Base-by-base conservation (phyloP, 2,888 invertebrate genomes). In the Pinctada fucata region DNA sequence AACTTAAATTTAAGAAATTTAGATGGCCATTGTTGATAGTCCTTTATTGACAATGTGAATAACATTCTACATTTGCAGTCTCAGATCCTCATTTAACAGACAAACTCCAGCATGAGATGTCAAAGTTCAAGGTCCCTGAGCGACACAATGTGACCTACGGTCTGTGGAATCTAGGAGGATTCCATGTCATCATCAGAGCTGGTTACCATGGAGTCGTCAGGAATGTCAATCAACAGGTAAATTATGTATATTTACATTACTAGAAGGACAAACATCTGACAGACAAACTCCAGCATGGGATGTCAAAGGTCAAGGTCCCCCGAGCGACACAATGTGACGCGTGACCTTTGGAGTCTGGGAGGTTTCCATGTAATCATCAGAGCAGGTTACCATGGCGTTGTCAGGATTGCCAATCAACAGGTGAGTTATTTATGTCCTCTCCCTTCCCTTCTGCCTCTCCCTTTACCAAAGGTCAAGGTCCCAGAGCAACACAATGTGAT, bases 261-360 rank as follows among this genome's bases (percentile, higher is more conserved):
- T 3, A 3, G 16, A 2, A 31, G 31, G 31, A 31, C 16, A 31
- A 31, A 31, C 31, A n/a, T n/a, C n/a, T n/a, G n/a, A n/a, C n/a
- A n/a, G n/a, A n/a, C n/a, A 31, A 31, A 31, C 31, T 31, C 31
- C 31, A 31, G 31, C 31, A 31, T 31, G 31, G 1, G 31, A 31
- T 31, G 31, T 31, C 31, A 31, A 31, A 31, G 31, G 0, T 68
- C 73, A 78, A 78, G 45, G 58, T 64, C 45, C 78, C 78, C 78
- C 4, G 50, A 68, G 13, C 16, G 68, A 49, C 66, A 78, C 31
- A 88, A 88, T 47, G 80, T 89, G 8, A 79, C 86, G 0, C 90
- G 90, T 72, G 86, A 87, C 72, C 84, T 88, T 79, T 91, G 90
- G 90, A 81, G 81, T 3, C 77, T 91, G 10, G 85, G 85, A 10